These are phyloP conservation scores for Neostethus bicornis DNA, from an alignment of 2,797 vertebrate species.

Conservation along the genomic window DNA sequence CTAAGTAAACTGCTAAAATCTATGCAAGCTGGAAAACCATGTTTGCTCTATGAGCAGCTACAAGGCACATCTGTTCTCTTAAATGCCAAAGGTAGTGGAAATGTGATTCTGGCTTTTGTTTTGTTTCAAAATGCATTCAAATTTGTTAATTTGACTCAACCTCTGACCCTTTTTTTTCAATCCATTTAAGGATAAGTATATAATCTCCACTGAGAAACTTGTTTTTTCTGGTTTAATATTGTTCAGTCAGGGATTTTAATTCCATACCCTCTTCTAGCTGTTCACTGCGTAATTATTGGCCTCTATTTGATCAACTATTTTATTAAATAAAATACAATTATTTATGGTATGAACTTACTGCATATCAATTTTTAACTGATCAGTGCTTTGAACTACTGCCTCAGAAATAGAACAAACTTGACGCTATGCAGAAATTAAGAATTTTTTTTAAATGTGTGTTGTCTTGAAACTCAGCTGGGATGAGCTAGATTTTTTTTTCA, in stretches of 20 bases:
- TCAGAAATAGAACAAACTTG: not conserved
- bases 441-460: not conserved
- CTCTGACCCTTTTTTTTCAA: not conserved
- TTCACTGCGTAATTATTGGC: constrained; percentile 38
- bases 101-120: constrained; percentile 6
- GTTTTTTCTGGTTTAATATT: constrained; percentile 32
- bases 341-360: constrained; percentile 3
- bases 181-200: constrained; percentile 1
- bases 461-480: constrained; percentile 42
- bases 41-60: constrained; percentile 26
- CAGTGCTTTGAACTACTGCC: constrained; percentile 11
- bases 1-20: constrained; percentile 41
- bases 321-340: too few relatives aligned
- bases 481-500: constrained; percentile 6
- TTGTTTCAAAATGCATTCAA: constrained; percentile 5
- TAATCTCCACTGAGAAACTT: not conserved
- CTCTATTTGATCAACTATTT: constrained; percentile 32
- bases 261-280: constrained; percentile 30
- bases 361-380: constrained; percentile 8
- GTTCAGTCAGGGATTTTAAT: constrained; percentile 25
- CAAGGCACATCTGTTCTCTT: constrained; percentile 3
- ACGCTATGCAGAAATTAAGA: constrained; percentile 25
- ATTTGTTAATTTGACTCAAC: not conserved
- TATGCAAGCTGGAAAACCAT: not conserved
- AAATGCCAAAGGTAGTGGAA: constrained; percentile 25